A percentile compares a stretch with the other conserved stretches of the same genome.
phyloP scores from a whole-genome alignment of 30 jellyfish, hydroid and myxozoan species.

The Sanderia malayensis region DNA sequence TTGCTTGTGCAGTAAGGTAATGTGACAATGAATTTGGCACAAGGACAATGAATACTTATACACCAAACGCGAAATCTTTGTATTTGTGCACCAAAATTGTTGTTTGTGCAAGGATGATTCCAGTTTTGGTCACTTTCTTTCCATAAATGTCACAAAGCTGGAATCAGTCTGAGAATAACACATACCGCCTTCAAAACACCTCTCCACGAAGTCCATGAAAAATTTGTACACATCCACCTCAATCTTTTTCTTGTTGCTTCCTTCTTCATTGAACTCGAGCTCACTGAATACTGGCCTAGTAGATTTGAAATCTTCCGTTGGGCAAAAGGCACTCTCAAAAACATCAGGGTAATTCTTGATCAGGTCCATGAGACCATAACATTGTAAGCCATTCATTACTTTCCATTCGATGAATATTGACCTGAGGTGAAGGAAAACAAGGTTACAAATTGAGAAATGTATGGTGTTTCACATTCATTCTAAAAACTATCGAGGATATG shows the following conservation, averaged over 20 bases:
- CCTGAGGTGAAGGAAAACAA: background rate
- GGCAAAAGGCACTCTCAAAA: slow-evolving; percentile 3
- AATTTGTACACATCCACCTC: slow-evolving; percentile 3
- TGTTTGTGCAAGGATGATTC: too few relatives aligned
- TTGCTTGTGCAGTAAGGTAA: too few relatives aligned
- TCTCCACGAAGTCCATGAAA: slow-evolving; percentile 5
- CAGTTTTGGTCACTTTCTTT: too few relatives aligned
- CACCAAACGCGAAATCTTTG: too few relatives aligned
- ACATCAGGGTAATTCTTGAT: background rate
- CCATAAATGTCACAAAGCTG: too few relatives aligned
- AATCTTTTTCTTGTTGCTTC: slow-evolving; percentile 1
- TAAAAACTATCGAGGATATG: too few relatives aligned
- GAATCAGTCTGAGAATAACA: too few relatives aligned
- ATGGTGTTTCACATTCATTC: too few relatives aligned
- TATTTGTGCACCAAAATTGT: too few relatives aligned
- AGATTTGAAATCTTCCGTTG: background rate
- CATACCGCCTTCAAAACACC: slow-evolving; percentile 16
- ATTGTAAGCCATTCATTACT: slow-evolving; percentile 9
- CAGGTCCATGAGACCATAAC: slow-evolving; percentile 12
- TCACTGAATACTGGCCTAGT: background rate
- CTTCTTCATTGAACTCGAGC: slow-evolving; percentile 1
- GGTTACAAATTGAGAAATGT: too few relatives aligned
- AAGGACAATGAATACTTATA: too few relatives aligned
- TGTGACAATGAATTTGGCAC: too few relatives aligned
- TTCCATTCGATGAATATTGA: slow-evolving; percentile 8